phyloP scores from a whole-genome alignment of 2,113 vertebrate genomes.

The Maccullochella peelii region DNA sequence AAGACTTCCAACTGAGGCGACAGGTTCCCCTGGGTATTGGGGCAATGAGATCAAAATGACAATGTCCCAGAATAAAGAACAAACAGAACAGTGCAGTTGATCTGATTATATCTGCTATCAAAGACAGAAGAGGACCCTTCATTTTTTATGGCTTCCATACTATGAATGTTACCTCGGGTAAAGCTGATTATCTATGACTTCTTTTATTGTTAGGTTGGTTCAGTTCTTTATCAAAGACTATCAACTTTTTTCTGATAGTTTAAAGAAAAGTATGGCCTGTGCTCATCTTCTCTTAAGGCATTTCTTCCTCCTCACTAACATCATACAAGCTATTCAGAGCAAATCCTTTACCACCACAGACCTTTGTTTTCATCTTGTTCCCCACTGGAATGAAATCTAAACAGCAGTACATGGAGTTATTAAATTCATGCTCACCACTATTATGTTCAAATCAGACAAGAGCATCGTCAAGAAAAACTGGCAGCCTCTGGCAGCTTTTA shows the following conservation, averaged over 20 bases:
- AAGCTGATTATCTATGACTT: not conserved
- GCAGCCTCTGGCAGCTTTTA: slow-evolving; percentile 1
- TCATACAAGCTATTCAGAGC: slow-evolving; percentile 7
- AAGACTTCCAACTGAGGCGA: slow-evolving; percentile 49
- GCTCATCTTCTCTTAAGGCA: not conserved
- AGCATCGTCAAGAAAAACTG: not conserved
- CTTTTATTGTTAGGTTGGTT: slow-evolving; percentile 1
- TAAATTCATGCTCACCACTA: not conserved
- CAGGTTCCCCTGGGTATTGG: not conserved
- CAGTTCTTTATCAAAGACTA: not conserved
- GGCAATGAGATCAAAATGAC: slow-evolving; percentile 31
- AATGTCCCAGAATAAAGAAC: slow-evolving; percentile 1
- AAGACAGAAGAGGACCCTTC: not conserved
- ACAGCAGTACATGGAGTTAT: not conserved
- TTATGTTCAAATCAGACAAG: slow-evolving; percentile 19
- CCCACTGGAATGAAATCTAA: slow-evolving; percentile 20
- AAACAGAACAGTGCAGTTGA: slow-evolving; percentile 8
- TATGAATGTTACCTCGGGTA: slow-evolving; percentile 2
- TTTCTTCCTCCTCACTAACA: not conserved
- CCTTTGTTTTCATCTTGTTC: slow-evolving; percentile 24
- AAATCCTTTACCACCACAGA: slow-evolving; percentile 10
- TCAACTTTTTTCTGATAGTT: not conserved
- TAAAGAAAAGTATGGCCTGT: not conserved
- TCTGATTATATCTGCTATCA: slow-evolving; percentile 6
- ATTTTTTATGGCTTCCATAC: slow-evolving; percentile 6